These are phyloP conservation scores for Apocrypta bakeri DNA, from an alignment of 1,140 invertebrate species.

Conservation along the genomic window DNA sequence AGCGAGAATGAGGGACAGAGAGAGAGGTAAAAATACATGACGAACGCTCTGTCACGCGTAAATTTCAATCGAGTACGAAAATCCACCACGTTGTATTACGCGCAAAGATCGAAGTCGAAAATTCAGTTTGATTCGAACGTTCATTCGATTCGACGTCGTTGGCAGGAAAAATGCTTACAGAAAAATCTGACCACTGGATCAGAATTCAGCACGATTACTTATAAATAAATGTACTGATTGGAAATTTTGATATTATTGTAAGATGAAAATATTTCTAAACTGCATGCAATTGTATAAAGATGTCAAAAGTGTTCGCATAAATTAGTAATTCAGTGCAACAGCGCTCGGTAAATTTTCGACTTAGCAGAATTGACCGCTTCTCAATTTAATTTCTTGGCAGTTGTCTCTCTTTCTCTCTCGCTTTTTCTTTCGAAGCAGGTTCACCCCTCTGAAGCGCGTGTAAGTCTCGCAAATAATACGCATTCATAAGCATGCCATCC, in stretches of 20 bases:
- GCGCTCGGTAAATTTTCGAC: constrained; percentile 60
- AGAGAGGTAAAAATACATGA: not conserved
- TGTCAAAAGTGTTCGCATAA: too few species aligned
- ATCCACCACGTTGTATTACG: not conserved
- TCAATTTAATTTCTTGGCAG: constrained; percentile 24
- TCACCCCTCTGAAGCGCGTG: constrained; percentile 36
- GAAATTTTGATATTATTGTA: too few species aligned
- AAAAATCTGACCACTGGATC: too few species aligned
- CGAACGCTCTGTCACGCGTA: constrained; percentile 11
- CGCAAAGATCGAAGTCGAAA: not conserved
- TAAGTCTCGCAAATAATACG: constrained; percentile 12
- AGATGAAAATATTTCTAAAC: too few species aligned
- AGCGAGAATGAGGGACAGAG: constrained; percentile 30
- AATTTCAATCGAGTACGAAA: constrained; percentile 61
- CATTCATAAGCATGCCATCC: not conserved
- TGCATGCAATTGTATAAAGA: too few species aligned
- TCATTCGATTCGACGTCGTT: too few species aligned
- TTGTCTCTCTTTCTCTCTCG: not conserved
- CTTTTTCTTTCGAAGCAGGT: not conserved
- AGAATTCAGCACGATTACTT: too few species aligned
- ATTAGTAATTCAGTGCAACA: not conserved
- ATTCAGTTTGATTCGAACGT: not conserved
- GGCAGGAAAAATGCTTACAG: too few species aligned
- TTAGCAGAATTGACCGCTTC: constrained; percentile 35
- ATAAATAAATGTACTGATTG: too few species aligned